Percentiles rank a stretch among this genome's conserved stretches.
Evolutionary conservation across 2,888 invertebrate species (phyloP).

Genomic region (Diabrotica balteata): DNA sequence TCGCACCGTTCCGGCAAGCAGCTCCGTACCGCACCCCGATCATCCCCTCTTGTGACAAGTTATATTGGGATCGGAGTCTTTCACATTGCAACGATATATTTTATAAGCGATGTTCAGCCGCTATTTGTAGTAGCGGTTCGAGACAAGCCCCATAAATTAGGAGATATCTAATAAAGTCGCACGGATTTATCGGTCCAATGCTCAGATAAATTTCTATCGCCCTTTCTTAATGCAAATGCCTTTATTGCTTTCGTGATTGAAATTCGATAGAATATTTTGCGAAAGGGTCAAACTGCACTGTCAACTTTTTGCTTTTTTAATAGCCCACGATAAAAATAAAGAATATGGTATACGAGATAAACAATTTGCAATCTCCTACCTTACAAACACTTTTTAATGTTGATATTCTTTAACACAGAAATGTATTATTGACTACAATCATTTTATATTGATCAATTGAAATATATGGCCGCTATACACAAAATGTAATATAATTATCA

Average conservation of each 20-base stretch:
- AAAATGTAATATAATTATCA: too few species aligned
- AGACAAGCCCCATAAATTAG: slow-evolving; percentile 61
- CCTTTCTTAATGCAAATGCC: slow-evolving; percentile 57
- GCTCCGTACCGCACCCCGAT: slow-evolving; percentile 11
- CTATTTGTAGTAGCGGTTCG: slow-evolving; percentile 56
- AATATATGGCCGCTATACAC: too few species aligned
- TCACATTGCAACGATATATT: slow-evolving; percentile 49
- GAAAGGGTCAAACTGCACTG: slow-evolving; percentile 4
- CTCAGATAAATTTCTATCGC: slow-evolving; percentile 59
- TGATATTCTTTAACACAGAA: too few species aligned
- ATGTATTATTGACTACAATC: too few species aligned
- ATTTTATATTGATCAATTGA: too few species aligned
- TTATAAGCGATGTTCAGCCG: slow-evolving; percentile 54
- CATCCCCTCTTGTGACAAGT: slow-evolving; percentile 37
- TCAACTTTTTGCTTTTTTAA: too few species aligned
- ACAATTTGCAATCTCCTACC: too few species aligned
- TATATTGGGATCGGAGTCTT: slow-evolving; percentile 45
- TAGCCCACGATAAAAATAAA: too few species aligned
- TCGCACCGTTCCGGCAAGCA: slow-evolving; percentile 36
- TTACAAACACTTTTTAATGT: too few species aligned
- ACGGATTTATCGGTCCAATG: slow-evolving; percentile 60
- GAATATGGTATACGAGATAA: too few species aligned
- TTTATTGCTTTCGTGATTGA: slow-evolving; percentile 36
- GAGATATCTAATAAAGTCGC: slow-evolving; percentile 62
- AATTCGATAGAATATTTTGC: slow-evolving; percentile 11